These are phyloP conservation scores for Eucidaris tribuloides DNA, from an alignment of 35 echinoderm and acorn worm genomes.

Conservation along the genomic window DNA sequence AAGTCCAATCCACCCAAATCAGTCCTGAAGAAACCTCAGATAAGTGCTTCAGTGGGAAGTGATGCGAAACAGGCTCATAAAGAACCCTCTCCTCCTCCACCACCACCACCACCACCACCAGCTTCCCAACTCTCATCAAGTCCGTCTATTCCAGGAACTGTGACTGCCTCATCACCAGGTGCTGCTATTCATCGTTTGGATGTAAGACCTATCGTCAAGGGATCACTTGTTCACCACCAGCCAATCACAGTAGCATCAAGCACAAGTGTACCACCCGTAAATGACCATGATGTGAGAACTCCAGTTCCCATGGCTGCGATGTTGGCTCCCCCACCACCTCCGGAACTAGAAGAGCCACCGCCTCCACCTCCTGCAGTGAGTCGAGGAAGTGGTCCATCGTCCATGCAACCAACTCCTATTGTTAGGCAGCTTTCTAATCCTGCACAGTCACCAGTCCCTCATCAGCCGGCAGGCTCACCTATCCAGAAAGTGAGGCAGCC, in stretches of 20 bases:
- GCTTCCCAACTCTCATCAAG: no score
- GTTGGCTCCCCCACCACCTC: conserved; percentile 8
- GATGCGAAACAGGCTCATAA: no score
- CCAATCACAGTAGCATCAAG: neutral
- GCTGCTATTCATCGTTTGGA: no score
- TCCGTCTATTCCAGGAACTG: no score
- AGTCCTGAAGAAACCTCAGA: no score
- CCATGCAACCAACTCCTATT: neutral
- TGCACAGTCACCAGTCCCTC: neutral
- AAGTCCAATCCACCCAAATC: no score
- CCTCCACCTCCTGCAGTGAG: neutral
- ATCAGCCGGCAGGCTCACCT: no score
- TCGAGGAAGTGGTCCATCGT: neutral
- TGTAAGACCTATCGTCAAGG: no score
- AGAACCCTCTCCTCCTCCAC: neutral
- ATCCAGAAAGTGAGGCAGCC: no score
- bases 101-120: conserved; percentile 20
- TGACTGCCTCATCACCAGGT: no score
- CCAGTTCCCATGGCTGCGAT: neutral
- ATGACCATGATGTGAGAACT: neutral
- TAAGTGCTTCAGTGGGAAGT: no score
- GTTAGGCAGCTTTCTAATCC: neutral
- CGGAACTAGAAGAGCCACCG: neutral
- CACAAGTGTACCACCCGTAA: neutral
- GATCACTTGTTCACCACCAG: no score